These are phyloP conservation scores for Paedocypris micromegethes DNA, from an alignment of 2,797 vertebrate genomes.

Conservation along the genomic window DNA sequence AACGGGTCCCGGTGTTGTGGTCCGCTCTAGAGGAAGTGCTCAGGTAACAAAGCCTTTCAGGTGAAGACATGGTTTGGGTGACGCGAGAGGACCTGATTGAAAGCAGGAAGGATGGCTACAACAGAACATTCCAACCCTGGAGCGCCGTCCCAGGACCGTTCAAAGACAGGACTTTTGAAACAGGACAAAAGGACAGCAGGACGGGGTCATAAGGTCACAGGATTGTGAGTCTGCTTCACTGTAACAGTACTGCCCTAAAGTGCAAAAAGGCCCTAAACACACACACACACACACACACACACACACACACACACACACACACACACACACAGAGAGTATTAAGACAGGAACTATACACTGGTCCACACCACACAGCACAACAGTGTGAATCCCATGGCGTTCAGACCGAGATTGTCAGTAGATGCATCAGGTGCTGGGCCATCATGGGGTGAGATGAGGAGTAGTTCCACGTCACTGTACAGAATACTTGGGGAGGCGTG, in stretches of 20 bases:
- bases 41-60: slow-evolving; percentile 18
- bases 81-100: slow-evolving; percentile 22
- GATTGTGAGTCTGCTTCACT: slow-evolving; percentile 34
- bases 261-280: slow-evolving; percentile 59
- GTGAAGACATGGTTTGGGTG: slow-evolving; percentile 6
- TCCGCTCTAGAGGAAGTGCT: slow-evolving; percentile 19
- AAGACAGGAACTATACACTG: slow-evolving; percentile 22
- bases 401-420: slow-evolving; percentile 67
- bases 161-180: slow-evolving; percentile 7
- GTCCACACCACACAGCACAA: slow-evolving; percentile 30
- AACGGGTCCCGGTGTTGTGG: slow-evolving; percentile 23
- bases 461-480: slow-evolving; percentile 60
- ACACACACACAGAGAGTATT: slow-evolving; percentile 24
- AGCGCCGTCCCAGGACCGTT: neutral
- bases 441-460: slow-evolving; percentile 39
- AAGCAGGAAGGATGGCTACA: slow-evolving; percentile 11
- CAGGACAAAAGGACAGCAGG: slow-evolving; percentile 23
- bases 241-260: slow-evolving; percentile 74
- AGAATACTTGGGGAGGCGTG: slow-evolving; percentile 61
- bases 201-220: slow-evolving; percentile 35
- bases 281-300: slow-evolving; percentile 21
- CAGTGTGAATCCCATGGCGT: slow-evolving; percentile 28
- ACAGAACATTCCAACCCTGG: slow-evolving; percentile 17
- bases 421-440: slow-evolving; percentile 57
- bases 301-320: slow-evolving; percentile 17